A percentile compares a stretch with the other conserved stretches of the same genome.
phyloP scores from a whole-genome alignment of 2,888 invertebrate genomes.

The Ochropleura plecta region DNA sequence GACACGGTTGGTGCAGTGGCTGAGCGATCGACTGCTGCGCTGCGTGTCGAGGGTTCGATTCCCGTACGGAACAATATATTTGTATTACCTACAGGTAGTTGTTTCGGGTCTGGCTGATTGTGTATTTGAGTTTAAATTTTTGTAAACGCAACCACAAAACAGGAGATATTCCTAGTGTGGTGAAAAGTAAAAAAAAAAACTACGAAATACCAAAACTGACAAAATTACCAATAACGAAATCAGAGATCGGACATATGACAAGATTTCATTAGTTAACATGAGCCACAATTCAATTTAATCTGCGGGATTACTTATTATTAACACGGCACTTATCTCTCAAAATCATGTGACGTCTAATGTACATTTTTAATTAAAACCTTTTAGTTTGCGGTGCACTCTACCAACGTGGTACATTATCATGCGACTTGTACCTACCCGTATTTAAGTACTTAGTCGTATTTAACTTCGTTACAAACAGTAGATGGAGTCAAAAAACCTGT shows the following conservation, averaged over 20 bases:
- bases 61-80: no score
- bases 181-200: no score
- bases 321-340: conserved; percentile 6
- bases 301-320: not conserved
- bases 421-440: conserved; percentile 2
- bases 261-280: not conserved
- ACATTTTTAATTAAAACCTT: conserved; percentile 39
- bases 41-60: no score
- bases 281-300: not conserved
- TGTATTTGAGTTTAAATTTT: no score
- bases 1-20: no score
- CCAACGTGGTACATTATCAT: not conserved
- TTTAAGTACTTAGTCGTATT: not conserved
- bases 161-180: no score
- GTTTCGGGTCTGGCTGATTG: no score
- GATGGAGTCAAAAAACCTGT: conserved; percentile 37
- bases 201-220: not conserved
- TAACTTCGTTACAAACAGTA: not conserved
- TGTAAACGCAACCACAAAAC: no score
- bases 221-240: not conserved
- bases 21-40: no score
- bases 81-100: no score
- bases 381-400: conserved; percentile 15
- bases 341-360: conserved; percentile 4
- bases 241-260: not conserved